A percentile compares a stretch with the other conserved stretches of the same genome.
phyloP scores from a whole-genome alignment of 1,140 invertebrate genomes.

The Drosophila teissieri region DNA sequence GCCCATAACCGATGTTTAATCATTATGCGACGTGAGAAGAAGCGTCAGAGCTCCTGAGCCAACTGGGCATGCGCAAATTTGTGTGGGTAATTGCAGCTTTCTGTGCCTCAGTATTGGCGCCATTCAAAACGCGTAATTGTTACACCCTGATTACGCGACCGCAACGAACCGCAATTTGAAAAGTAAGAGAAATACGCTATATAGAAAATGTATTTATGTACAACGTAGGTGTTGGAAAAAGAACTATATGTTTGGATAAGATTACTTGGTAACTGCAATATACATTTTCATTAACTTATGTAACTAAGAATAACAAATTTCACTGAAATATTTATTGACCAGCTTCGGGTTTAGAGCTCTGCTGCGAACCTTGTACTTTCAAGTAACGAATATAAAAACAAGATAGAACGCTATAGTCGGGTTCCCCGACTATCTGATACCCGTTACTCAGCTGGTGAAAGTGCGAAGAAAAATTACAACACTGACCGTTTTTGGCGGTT shows the following conservation, averaged over 20 bases:
- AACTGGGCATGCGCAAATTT: constrained; percentile 20
- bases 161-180: constrained; percentile 40
- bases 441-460: no score
- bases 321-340: no score
- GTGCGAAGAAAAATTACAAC: no score
- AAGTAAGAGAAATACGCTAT: constrained; percentile 28
- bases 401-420: no score
- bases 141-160: constrained; percentile 80
- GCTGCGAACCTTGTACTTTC: no score
- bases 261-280: no score
- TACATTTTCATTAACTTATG: no score
- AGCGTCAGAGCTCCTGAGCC: constrained; percentile 51
- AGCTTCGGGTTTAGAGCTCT: no score
- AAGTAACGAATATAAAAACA: no score
- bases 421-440: no score
- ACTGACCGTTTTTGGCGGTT: no score
- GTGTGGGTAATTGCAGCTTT: constrained; percentile 18
- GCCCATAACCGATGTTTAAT: constrained; percentile 42
- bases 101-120: constrained; percentile 26
- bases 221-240: neutral
- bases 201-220: constrained; percentile 2
- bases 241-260: neutral
- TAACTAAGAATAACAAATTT: no score
- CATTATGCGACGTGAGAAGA: constrained; percentile 67
- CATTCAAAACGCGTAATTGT: constrained; percentile 78